phyloP scores from a whole-genome alignment of 2,888 invertebrate genomes.

The Acrobasis suavella region DNA sequence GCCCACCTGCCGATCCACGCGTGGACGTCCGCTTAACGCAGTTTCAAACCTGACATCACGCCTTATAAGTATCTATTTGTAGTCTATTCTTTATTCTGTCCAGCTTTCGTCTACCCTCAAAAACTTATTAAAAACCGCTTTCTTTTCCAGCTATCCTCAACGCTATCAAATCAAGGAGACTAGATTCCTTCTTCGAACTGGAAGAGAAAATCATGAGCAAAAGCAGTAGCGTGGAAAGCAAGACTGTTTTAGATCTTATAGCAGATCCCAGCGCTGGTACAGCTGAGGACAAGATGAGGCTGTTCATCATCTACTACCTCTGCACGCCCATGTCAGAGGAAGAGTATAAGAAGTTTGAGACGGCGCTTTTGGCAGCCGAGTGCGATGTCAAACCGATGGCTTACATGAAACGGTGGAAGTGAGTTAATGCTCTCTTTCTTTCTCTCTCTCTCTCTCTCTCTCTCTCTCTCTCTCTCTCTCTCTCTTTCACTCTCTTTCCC shows the following conservation, averaged over 20 bases:
- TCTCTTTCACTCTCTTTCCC: too few species aligned
- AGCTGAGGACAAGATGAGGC: conserved; percentile 94
- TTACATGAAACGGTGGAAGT: conserved; percentile 97
- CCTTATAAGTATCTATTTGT: too few species aligned
- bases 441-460: too few species aligned
- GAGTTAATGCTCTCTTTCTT: too few species aligned
- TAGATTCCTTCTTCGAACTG: conserved; percentile 98
- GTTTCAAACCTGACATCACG: too few species aligned
- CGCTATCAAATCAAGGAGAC: conserved; percentile 91
- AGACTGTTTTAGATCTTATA: conserved; percentile 93
- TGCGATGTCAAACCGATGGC: conserved; percentile 93
- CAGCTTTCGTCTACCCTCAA: too few species aligned
- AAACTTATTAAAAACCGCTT: background rate
- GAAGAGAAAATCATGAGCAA: conserved; percentile 99
- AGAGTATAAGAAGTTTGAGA: conserved; percentile 92
- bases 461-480: too few species aligned
- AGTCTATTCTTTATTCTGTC: too few species aligned
- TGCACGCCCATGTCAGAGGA: conserved; percentile 91
- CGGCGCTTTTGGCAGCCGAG: conserved; percentile 89
- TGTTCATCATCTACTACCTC: conserved; percentile 96
- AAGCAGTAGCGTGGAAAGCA: conserved; percentile 87
- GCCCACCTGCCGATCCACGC: too few species aligned
- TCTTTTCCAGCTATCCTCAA: conserved; percentile 86
- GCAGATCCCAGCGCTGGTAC: conserved; percentile 93
- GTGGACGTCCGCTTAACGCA: too few species aligned